These are phyloP conservation scores for Craterocephalus amniculus DNA, from an alignment of 2,797 vertebrate genomes.

Conservation along the genomic window DNA sequence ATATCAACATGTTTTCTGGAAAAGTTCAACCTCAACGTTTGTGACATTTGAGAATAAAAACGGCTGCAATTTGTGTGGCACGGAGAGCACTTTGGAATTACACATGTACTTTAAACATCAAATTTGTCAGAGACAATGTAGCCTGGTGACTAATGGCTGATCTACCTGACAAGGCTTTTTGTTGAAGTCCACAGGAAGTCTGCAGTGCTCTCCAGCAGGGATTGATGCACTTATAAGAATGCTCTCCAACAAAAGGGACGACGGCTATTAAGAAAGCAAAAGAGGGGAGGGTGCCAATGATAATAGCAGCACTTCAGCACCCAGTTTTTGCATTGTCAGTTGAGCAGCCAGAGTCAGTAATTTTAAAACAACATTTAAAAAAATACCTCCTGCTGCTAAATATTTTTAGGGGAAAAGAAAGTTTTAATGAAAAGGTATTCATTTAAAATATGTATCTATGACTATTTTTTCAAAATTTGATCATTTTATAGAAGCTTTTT, in stretches of 20 bases:
- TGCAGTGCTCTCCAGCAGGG: slow-evolving; percentile 62
- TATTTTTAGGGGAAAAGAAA: slow-evolving; percentile 18
- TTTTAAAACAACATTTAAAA: not conserved
- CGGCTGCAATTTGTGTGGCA: slow-evolving; percentile 56
- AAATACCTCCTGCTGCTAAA: slow-evolving; percentile 15
- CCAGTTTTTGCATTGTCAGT: slow-evolving; percentile 49
- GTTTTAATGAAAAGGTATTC: slow-evolving; percentile 6
- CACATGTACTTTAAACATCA: slow-evolving; percentile 71
- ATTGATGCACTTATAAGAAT: slow-evolving; percentile 67
- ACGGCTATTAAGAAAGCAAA: slow-evolving; percentile 75
- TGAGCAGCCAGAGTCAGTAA: slow-evolving; percentile 30
- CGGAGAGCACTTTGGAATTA: slow-evolving; percentile 63
- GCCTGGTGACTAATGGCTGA: slow-evolving; percentile 68
- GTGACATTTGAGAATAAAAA: slow-evolving; percentile 63
- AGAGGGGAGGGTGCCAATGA: slow-evolving; percentile 61
- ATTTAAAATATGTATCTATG: slow-evolving; percentile 19
- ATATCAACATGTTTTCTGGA: slow-evolving; percentile 47
- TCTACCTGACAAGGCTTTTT: slow-evolving; percentile 77
- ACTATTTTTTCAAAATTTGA: not conserved
- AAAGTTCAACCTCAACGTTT: slow-evolving; percentile 40
- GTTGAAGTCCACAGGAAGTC: slow-evolving; percentile 74
- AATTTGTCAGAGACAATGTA: slow-evolving; percentile 69
- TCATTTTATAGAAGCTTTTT: not conserved
- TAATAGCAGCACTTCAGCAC: slow-evolving; percentile 61
- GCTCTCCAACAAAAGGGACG: slow-evolving; percentile 61